These are phyloP conservation scores for Odontesthes bonariensis DNA, from an alignment of 2,113 vertebrate genomes.

Conservation along the genomic window DNA sequence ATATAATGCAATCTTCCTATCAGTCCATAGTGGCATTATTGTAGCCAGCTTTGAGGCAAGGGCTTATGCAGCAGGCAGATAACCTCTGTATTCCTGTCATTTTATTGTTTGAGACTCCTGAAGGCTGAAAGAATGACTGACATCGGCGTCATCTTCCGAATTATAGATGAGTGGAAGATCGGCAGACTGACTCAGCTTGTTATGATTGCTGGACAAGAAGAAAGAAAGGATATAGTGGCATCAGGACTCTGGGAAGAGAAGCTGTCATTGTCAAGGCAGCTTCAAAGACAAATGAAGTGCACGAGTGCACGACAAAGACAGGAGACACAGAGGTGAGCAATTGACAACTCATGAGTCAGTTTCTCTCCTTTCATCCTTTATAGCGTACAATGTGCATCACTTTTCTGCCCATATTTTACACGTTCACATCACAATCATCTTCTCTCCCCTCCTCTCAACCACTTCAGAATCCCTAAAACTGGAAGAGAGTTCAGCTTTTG, in stretches of 20 bases:
- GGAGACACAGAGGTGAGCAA: slow-evolving; percentile 12
- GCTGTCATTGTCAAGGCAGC: slow-evolving; percentile 2
- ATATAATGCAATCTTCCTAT: no score
- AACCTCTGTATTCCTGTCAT: background rate
- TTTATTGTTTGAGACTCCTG: slow-evolving; percentile 23
- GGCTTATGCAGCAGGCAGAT: background rate
- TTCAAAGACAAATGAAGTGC: slow-evolving; percentile 37
- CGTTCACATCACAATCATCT: background rate
- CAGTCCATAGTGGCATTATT: no score
- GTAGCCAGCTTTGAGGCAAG: no score
- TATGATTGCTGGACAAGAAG: slow-evolving; percentile 22
- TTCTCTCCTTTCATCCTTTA: slow-evolving; percentile 8
- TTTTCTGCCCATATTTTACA: slow-evolving; percentile 26
- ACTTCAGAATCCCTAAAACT: slow-evolving; percentile 27
- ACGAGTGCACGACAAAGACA: slow-evolving; percentile 32
- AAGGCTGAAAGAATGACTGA: background rate
- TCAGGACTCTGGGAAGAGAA: background rate
- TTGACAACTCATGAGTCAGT: slow-evolving; percentile 39
- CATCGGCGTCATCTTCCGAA: slow-evolving; percentile 23
- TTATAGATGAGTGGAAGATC: slow-evolving; percentile 6
- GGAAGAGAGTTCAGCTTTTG: slow-evolving; percentile 21
- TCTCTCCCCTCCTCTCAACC: background rate
- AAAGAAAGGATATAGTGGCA: slow-evolving; percentile 8
- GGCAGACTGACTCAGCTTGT: slow-evolving; percentile 51
- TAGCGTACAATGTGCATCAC: background rate